Base-by-base conservation (phyloP, 2,113 vertebrate species). In the Vidua macroura region DNA sequence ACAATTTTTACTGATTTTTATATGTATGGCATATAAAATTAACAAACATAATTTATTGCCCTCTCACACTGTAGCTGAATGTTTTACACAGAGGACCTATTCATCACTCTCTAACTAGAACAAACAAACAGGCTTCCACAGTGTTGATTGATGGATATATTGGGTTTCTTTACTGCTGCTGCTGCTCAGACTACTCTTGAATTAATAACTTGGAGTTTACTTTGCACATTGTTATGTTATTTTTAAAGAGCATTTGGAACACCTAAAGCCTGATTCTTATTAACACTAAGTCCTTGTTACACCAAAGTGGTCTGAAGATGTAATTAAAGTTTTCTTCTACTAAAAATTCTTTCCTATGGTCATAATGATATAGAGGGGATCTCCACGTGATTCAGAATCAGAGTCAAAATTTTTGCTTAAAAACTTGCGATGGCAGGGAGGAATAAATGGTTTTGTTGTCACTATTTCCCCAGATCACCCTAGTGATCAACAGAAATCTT, bases 71-170 rank as follows among this genome's bases (percentile, higher is more conserved):
- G 67, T 82, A 93, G 96, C 90, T 87, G 95, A 93, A 95, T 93
- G 93, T 95, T 96, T 95, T 95, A 88, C 90, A 97, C 96, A 96
- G 93, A 97, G 70, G 92, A 90, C 69, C 93, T 93, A 97, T 97
- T 97, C 96, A 97, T 97, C 96, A 97, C 86, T 75, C 90, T 83
- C 88, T 95, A 96, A 91, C 92, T 93, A 95, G 86, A 94, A 92
- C 91, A 96, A 96, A 97, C 95, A 96, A 97, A 97, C 94, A 97
- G 68, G 66, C 83, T 78, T 95, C 94, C 95, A 78, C 70, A 25
- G 90, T 75, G 92, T 77, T 95, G 97, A 96, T 88, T 95, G 96
- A 97, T 97, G 88, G 93, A 88, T 96, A 53, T 93, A 97, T 94
- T 87, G 8, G 81, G 79, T 96, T 95, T 96, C 96, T 91, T 91